These are phyloP conservation scores for Dasypogon diadema DNA, from an alignment of 2,888 invertebrate species.

Conservation along the genomic window DNA sequence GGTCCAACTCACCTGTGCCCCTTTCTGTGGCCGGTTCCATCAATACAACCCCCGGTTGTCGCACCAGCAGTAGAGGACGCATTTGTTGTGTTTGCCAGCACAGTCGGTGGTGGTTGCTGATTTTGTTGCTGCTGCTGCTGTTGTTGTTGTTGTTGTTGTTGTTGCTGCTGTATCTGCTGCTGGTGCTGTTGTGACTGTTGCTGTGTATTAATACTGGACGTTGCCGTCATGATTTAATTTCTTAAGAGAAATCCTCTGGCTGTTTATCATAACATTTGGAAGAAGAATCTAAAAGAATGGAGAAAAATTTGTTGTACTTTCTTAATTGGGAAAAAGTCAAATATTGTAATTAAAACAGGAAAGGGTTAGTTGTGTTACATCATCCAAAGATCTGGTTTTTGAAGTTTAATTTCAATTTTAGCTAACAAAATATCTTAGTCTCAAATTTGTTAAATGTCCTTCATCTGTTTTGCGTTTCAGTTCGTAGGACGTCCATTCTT, in stretches of 20 bases:
- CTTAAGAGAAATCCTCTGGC: slow-evolving; percentile 37
- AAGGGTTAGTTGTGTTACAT: too few species aligned
- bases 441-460: too few species aligned
- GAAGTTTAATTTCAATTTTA: too few species aligned
- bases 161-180: slow-evolving; percentile 38
- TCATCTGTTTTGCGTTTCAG: too few species aligned
- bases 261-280: slow-evolving; percentile 55
- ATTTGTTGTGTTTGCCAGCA: slow-evolving; percentile 66
- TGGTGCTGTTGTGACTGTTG: slow-evolving; percentile 59
- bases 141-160: slow-evolving; percentile 52
- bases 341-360: too few species aligned
- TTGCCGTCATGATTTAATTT: slow-evolving; percentile 57
- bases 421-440: too few species aligned
- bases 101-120: slow-evolving; percentile 52
- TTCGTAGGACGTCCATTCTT: too few species aligned
- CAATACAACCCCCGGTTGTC: slow-evolving; percentile 63
- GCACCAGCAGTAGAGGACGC: slow-evolving; percentile 64
- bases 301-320: too few species aligned
- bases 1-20: slow-evolving; percentile 72
- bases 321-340: too few species aligned
- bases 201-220: slow-evolving; percentile 55
- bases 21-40: slow-evolving; percentile 72
- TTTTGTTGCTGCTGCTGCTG: slow-evolving; percentile 55
- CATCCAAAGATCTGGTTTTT: too few species aligned
- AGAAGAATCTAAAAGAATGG: slow-evolving; percentile 32